Percentiles rank a stretch among this genome's conserved stretches.
Conservation (phyloP, 2,797 vertebrate species). For the Peromyscus attwateri region DNA sequence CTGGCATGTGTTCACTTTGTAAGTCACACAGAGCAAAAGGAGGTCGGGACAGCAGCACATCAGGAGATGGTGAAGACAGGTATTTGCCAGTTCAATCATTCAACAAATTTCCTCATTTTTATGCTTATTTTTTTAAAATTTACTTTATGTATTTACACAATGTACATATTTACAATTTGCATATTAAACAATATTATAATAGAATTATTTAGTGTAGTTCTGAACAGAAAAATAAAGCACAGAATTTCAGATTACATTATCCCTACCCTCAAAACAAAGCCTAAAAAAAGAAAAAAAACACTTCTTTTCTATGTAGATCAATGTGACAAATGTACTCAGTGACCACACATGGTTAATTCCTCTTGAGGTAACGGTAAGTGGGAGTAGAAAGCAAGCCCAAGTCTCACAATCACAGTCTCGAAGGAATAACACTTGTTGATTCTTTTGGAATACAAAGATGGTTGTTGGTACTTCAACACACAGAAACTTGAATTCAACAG, state of each 20-base stretch:
- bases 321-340: not conserved
- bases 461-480: not conserved
- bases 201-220: not conserved
- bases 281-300: not conserved
- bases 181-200: not conserved
- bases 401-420: not conserved
- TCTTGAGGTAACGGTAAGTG: not conserved
- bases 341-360: not conserved
- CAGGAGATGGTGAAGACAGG: not conserved
- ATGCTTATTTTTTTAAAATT: not conserved
- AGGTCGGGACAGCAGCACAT: not conserved
- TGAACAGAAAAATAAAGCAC: not conserved
- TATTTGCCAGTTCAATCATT: not conserved
- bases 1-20: not conserved
- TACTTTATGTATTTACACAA: not conserved
- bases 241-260: not conserved
- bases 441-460: not conserved
- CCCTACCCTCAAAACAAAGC: not conserved
- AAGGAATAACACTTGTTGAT: not conserved
- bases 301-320: not conserved
- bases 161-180: not conserved
- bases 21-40: slow-evolving; percentile 4
- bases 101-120: not conserved
- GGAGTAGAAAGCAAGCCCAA: not conserved
- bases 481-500: not conserved